Conservation (phyloP, 2,888 invertebrate genomes). For the Lepas anatifera region DNA sequence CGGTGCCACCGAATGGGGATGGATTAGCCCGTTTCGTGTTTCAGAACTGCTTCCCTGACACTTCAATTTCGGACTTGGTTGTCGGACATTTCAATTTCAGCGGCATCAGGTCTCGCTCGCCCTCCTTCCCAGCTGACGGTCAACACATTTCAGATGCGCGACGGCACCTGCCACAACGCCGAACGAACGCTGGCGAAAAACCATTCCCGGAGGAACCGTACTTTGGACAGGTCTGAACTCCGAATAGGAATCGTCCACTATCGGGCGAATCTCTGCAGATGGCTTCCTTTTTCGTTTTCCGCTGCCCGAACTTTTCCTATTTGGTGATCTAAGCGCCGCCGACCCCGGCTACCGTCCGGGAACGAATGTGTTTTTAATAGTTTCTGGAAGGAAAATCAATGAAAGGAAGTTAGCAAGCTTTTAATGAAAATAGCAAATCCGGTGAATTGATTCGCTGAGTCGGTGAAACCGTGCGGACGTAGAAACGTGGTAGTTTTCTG, state of each 20-base stretch:
- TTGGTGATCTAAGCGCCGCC: neutral
- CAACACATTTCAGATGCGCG: neutral
- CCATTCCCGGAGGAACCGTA: neutral
- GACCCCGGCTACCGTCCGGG: neutral
- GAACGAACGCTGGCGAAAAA: neutral
- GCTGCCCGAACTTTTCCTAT: neutral
- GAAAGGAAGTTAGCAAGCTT: constrained; percentile 1
- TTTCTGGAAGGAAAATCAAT: constrained; percentile 2
- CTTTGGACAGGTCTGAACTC: neutral
- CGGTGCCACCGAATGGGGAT: no score
- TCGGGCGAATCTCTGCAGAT: neutral
- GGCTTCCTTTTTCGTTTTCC: neutral
- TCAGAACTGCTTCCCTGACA: neutral
- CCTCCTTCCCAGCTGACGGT: neutral
- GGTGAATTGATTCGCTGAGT: constrained; percentile 6
- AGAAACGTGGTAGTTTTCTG: neutral
- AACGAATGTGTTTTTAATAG: neutral
- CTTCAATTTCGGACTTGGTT: neutral
- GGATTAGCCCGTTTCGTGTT: neutral
- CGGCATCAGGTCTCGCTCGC: neutral
- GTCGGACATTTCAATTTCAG: neutral
- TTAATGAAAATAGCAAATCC: constrained; percentile 11
- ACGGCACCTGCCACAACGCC: neutral
- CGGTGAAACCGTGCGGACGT: neutral
- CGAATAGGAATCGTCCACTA: neutral